These are phyloP conservation scores for Epinephelus moara DNA, from an alignment of 2,113 vertebrate species.

Conservation along the genomic window DNA sequence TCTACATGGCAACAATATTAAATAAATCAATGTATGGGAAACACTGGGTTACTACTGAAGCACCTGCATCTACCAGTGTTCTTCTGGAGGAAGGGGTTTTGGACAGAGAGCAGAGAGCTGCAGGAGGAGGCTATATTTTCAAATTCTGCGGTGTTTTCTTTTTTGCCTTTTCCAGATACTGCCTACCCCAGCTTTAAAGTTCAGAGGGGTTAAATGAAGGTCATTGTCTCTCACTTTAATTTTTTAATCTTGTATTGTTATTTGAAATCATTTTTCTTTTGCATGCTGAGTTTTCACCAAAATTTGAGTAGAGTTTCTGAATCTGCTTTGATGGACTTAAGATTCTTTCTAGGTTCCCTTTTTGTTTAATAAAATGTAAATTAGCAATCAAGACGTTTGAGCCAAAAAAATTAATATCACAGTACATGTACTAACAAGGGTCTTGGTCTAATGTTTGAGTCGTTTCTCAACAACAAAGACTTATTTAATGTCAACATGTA, in stretches of 20 bases:
- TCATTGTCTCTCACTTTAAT: neutral
- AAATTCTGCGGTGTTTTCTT: too few species aligned
- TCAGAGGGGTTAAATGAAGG: neutral
- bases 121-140: too few species aligned
- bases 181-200: neutral
- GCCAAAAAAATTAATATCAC: slow-evolving; percentile 29
- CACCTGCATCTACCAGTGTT: too few species aligned
- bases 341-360: neutral
- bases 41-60: too few species aligned
- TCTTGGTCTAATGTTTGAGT: slow-evolving; percentile 42
- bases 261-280: neutral
- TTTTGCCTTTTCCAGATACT: too few species aligned
- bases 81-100: too few species aligned
- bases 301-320: neutral
- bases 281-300: slow-evolving; percentile 22
- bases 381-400: slow-evolving; percentile 33
- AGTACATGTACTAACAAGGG: slow-evolving; percentile 6
- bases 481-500: slow-evolving; percentile 53
- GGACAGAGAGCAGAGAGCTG: too few species aligned
- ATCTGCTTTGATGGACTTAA: neutral
- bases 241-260: neutral
- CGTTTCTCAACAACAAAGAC: slow-evolving; percentile 44
- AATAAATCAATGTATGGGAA: too few species aligned
- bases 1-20: too few species aligned
- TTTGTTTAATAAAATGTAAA: slow-evolving; percentile 27